Percentiles rank a stretch among this genome's conserved stretches.
These are phyloP conservation scores for Coptodon rendalli DNA, from an alignment of 2,113 vertebrate genomes.

Conservation along the genomic window DNA sequence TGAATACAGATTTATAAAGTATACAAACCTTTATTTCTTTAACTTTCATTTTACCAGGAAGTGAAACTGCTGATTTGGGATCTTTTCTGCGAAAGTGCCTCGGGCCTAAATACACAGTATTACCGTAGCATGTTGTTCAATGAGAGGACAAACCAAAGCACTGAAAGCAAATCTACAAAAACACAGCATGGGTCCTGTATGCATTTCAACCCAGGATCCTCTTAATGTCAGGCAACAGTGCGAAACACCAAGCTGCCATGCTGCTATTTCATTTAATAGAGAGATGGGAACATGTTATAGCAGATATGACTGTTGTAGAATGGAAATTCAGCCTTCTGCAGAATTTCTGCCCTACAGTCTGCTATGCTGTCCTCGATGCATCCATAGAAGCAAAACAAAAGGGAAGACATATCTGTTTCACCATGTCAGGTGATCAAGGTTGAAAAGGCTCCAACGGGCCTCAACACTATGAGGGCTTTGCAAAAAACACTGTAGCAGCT, in stretches of 20 bases:
- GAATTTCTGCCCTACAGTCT: background rate
- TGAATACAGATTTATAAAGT: background rate
- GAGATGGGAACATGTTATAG: background rate
- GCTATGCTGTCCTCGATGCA: background rate
- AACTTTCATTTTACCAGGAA: background rate
- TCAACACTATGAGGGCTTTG: background rate
- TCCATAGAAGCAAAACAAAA: background rate
- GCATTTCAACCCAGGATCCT: background rate
- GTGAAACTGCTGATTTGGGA: accelerated
- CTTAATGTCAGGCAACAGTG: background rate
- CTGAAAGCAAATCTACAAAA: background rate
- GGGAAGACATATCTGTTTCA: background rate
- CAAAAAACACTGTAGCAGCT: background rate
- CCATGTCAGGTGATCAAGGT: background rate
- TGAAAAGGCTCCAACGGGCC: background rate
- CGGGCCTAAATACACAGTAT: background rate
- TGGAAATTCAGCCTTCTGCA: background rate
- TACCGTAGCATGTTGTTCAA: background rate
- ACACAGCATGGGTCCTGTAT: background rate
- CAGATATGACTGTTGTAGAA: background rate
- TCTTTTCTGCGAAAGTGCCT: background rate
- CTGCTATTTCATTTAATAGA: background rate
- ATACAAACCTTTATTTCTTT: background rate
- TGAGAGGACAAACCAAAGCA: background rate
- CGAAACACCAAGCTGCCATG: background rate